phyloP scores from a whole-genome alignment of 2,888 invertebrate species.

The Boloria euphrosyne region DNA sequence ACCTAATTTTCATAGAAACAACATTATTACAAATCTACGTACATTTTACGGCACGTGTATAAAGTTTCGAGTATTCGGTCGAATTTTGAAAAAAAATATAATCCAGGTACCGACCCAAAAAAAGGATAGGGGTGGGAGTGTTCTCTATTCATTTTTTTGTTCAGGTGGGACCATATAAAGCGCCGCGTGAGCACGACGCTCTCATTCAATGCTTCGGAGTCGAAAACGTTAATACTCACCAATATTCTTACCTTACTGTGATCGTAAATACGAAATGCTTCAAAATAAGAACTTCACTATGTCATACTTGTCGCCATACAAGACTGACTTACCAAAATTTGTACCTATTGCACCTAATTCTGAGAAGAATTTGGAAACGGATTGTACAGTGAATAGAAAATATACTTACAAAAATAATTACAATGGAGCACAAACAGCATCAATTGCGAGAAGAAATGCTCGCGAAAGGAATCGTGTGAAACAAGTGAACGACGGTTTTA shows the following conservation, averaged over 20 bases:
- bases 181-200: conserved; percentile 52
- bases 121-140: conserved; percentile 67
- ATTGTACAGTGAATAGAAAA: conserved; percentile 79
- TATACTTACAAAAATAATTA: conserved; percentile 84
- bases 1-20: background rate
- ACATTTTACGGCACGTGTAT: conserved; percentile 74
- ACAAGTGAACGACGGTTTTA: conserved; percentile 96
- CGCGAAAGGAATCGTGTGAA: conserved; percentile 96
- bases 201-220: conserved; percentile 67
- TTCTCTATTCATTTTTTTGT: conserved; percentile 70
- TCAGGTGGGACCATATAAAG: conserved; percentile 66
- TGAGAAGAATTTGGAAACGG: conserved; percentile 59
- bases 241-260: conserved; percentile 41
- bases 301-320: conserved; percentile 47
- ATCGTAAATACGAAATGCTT: conserved; percentile 39
- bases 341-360: conserved; percentile 82
- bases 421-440: conserved; percentile 87
- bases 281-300: conserved; percentile 41
- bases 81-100: conserved; percentile 35
- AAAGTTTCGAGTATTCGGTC: conserved; percentile 44
- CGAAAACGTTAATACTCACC: conserved; percentile 53
- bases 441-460: conserved; percentile 95
- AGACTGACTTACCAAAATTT: conserved; percentile 57
- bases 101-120: conserved; percentile 71
- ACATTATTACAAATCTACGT: conserved; percentile 49